Conservation (phyloP, 1,140 invertebrate genomes). For the Bacillus rossius region DNA sequence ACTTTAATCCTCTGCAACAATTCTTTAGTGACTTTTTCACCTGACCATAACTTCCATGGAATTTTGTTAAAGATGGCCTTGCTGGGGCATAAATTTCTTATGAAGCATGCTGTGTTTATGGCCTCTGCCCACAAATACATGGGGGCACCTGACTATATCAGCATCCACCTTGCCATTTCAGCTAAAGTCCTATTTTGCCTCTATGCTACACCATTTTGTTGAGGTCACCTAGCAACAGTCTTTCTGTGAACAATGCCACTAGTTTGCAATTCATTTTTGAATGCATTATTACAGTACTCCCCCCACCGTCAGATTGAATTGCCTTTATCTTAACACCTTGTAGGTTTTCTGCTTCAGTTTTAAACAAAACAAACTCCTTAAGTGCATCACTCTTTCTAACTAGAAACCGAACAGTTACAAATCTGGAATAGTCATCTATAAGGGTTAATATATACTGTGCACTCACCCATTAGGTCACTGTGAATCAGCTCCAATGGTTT, state of each 20-base stretch:
- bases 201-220: too few species aligned
- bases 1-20: background rate
- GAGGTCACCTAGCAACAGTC: conserved; percentile 24
- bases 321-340: background rate
- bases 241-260: conserved; percentile 1
- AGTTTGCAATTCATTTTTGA: background rate
- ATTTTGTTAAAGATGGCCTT: background rate
- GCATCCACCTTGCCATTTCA: conserved; percentile 25
- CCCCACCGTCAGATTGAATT: conserved; percentile 9
- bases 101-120: conserved; percentile 2
- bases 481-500: too few species aligned
- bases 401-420: too few species aligned
- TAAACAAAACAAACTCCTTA: too few species aligned
- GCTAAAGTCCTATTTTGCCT: conserved; percentile 27
- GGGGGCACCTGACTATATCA: too few species aligned
- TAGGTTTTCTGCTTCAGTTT: too few species aligned
- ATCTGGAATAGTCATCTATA: too few species aligned
- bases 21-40: background rate
- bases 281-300: conserved; percentile 2
- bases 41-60: background rate
- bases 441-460: too few species aligned
- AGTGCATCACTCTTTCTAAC: too few species aligned
- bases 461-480: too few species aligned
- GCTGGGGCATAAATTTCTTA: background rate
- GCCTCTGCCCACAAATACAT: conserved; percentile 12